Percentiles rank a stretch among this genome's conserved stretches.
Conservation (phyloP, 1,140 invertebrate genomes). For the Ceratoteleas bidentatus region DNA sequence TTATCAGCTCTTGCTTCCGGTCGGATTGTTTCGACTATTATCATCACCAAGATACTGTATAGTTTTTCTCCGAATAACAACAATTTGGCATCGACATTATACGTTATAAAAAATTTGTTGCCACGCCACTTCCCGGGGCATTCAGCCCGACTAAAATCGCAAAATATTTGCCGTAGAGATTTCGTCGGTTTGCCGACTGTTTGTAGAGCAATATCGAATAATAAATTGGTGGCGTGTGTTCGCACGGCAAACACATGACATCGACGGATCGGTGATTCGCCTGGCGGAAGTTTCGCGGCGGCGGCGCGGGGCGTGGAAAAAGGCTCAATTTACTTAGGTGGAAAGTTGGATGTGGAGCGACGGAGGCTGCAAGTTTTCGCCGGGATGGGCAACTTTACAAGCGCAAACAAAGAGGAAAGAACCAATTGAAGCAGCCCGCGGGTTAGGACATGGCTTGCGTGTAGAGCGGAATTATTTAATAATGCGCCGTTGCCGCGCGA, state of each 20-base stretch:
- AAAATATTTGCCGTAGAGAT: too few relatives aligned
- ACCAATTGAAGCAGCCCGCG: conserved; percentile 52
- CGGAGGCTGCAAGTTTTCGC: conserved; percentile 27
- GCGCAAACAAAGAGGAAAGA: conserved; percentile 58
- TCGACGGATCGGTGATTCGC: conserved; percentile 3
- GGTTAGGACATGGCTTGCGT: conserved; percentile 64
- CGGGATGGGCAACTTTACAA: conserved; percentile 54
- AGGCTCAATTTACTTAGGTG: conserved; percentile 41
- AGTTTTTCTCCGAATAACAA: too few relatives aligned
- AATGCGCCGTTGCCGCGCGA: conserved; percentile 56
- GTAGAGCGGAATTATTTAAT: conserved; percentile 71
- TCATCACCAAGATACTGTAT: too few relatives aligned
- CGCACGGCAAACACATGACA: conserved; percentile 14
- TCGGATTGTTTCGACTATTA: too few relatives aligned
- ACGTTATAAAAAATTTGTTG: too few relatives aligned
- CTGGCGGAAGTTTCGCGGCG: conserved; percentile 17
- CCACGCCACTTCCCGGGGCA: too few relatives aligned
- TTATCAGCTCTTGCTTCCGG: too few relatives aligned
- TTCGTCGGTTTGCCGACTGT: too few relatives aligned
- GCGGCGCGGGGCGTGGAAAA: conserved; percentile 19
- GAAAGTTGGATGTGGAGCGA: conserved; percentile 23
- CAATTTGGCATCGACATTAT: too few relatives aligned
- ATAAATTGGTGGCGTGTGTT: background rate
- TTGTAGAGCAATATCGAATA: too few relatives aligned
- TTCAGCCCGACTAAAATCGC: too few relatives aligned